Evolutionary conservation across 2,113 vertebrate species (phyloP).

Genomic region (Sclerurus mexicanus): DNA sequence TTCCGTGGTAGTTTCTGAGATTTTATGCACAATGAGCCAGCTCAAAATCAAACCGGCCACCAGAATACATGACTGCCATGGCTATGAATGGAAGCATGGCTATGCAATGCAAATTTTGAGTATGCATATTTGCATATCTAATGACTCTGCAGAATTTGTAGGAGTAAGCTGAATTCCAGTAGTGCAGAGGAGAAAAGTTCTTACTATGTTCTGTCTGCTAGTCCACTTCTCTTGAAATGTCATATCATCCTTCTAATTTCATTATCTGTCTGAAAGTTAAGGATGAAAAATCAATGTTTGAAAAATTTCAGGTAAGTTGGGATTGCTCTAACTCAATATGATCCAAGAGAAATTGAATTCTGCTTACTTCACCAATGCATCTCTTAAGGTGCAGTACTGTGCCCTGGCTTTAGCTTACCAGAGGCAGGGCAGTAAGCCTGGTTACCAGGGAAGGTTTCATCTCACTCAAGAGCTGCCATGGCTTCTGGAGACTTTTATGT

Average conservation of each 20-base stretch:
- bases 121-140: neutral
- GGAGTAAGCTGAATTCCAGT: neutral
- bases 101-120: neutral
- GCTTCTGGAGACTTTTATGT: neutral
- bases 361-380: neutral
- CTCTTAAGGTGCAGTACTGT: neutral
- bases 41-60: neutral
- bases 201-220: neutral
- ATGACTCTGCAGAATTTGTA: neutral
- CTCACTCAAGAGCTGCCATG: neutral
- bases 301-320: conserved; percentile 9
- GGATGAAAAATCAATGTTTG: neutral
- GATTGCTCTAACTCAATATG: neutral
- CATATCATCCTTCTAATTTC: neutral
- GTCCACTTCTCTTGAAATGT: neutral
- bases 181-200: neutral
- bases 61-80: neutral
- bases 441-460: neutral
- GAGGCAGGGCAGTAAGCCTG: neutral
- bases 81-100: neutral
- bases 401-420: neutral
- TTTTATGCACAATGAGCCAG: neutral
- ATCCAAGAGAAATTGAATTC: neutral
- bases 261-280: neutral
- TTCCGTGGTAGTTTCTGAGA: neutral